phyloP scores from a whole-genome alignment of 2,797 vertebrate species.

The Muraenolepis orangiensis region DNA sequence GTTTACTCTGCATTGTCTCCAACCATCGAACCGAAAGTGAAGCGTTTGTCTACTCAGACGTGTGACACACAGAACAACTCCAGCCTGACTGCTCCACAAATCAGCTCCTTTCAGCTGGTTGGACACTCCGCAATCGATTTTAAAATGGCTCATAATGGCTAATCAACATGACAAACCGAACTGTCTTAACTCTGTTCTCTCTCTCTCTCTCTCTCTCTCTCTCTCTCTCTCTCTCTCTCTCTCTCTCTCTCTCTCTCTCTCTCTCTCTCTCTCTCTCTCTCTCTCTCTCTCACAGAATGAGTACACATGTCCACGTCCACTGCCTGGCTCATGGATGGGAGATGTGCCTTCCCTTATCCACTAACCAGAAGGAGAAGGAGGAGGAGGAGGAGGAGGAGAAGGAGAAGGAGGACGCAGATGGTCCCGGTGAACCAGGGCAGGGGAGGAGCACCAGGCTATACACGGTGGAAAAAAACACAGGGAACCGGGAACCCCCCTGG shows the following conservation, averaged over 20 bases:
- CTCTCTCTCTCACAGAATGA: conserved; percentile 63
- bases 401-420: not conserved
- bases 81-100: not conserved
- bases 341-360: conserved; percentile 72
- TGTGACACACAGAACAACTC: not conserved
- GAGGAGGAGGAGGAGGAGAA: not conserved
- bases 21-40: too few species aligned
- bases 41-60: not conserved
- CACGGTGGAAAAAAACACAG: not conserved
- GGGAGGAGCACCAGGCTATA: not conserved
- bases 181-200: not conserved
- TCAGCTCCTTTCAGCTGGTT: too few species aligned
- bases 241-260: conserved; percentile 21
- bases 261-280: conserved; percentile 22
- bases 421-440: conserved; percentile 24
- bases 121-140: not conserved
- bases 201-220: conserved; percentile 45
- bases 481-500: not conserved
- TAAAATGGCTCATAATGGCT: not conserved
- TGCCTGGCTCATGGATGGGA: conserved; percentile 78
- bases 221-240: conserved; percentile 20
- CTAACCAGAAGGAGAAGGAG: conserved; percentile 37
- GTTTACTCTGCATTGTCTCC: too few species aligned
- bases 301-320: conserved; percentile 75
- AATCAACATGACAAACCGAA: not conserved